A percentile compares a stretch with the other conserved stretches of the same genome.
These are phyloP conservation scores for Lampris megalopsis DNA, from an alignment of 2,113 vertebrate genomes.

Conservation along the genomic window DNA sequence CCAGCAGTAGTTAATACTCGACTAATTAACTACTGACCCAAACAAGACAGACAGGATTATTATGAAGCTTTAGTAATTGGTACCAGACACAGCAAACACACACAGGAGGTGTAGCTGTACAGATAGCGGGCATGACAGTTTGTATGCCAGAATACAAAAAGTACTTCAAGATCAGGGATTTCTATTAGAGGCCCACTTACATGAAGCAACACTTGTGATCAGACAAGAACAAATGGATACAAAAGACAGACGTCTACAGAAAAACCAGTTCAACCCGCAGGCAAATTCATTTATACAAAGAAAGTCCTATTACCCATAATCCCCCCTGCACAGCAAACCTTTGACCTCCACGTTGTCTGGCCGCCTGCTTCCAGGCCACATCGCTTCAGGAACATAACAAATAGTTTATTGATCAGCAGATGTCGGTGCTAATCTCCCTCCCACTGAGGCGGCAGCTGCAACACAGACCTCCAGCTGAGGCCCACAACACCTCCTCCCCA, in stretches of 20 bases:
- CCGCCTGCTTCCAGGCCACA: neutral
- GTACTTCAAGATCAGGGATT: too few species aligned
- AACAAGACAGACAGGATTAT: neutral
- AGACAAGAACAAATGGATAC: slow-evolving; percentile 24
- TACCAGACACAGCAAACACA: neutral
- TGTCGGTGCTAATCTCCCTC: slow-evolving; percentile 60
- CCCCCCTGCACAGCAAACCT: slow-evolving; percentile 40
- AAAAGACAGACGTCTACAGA: slow-evolving; percentile 8
- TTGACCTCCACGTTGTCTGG: slow-evolving; percentile 38
- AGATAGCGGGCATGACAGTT: too few species aligned
- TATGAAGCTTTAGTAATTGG: neutral
- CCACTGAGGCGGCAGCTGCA: slow-evolving; percentile 55
- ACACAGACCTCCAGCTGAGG: neutral
- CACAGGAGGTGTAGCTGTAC: neutral
- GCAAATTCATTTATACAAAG: slow-evolving; percentile 54
- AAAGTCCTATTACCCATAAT: slow-evolving; percentile 55
- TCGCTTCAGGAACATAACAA: slow-evolving; percentile 65
- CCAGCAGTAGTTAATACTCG: neutral
- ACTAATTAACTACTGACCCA: neutral
- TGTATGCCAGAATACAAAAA: too few species aligned
- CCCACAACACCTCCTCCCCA: neutral
- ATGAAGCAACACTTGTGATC: neutral
- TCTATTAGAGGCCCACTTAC: too few species aligned
- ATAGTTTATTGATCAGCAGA: slow-evolving; percentile 77
- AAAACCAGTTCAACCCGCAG: slow-evolving; percentile 26